Base-by-base conservation (phyloP, 2,888 invertebrate genomes). In the Yponomeuta sedellus region DNA sequence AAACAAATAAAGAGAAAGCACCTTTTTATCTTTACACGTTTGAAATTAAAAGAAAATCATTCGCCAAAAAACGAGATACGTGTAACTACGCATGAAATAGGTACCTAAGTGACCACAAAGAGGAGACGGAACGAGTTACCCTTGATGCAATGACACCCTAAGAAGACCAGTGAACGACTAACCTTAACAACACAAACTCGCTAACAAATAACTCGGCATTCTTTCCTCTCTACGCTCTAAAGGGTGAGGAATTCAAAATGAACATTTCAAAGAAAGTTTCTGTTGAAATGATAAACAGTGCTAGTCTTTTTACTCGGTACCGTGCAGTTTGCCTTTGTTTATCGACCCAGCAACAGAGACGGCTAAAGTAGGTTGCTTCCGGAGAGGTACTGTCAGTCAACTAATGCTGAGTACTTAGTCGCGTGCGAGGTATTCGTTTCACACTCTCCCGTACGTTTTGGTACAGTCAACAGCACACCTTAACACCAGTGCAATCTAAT, bases 181-280 rank as follows among this genome's bases (percentile, higher is more conserved):
- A 16, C 16, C 44, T 12, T 52, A 52, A 52, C 44, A 12, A 2
- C 12, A 44, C 28, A 44, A 40, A 44, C 44, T 19, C 11, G 63
- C 63, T 44, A 40, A 44, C 20, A 44, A 63, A 63, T 63, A 44
- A 63, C 63, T 63, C 25, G 20, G 11, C 40, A 63, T 63, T 63
- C 63, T 63, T 63, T 63, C 44, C 19, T 12, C 40, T 61, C 28
- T 34, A 28, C 40, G 39, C 62, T 62, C n/a, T 40, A 19, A 62
- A 62, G 34, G 39, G 34, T 28, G 28, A 19, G 39, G 39, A 62
- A 39, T 62, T 40, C 16, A 62, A 19, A 34, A 39, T 34, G 10
- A 39, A 62, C 34, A 19, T 34, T 39, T 62, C 39, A 39, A 62
- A 62, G 28, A 61, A 62, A 62, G 40, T 34, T 34, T n/a, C 12